Evolutionary conservation across 2,113 vertebrate species (phyloP), one percentile per base, ranked within the genome.

Genomic region (Thymallus thymallus): DNA sequence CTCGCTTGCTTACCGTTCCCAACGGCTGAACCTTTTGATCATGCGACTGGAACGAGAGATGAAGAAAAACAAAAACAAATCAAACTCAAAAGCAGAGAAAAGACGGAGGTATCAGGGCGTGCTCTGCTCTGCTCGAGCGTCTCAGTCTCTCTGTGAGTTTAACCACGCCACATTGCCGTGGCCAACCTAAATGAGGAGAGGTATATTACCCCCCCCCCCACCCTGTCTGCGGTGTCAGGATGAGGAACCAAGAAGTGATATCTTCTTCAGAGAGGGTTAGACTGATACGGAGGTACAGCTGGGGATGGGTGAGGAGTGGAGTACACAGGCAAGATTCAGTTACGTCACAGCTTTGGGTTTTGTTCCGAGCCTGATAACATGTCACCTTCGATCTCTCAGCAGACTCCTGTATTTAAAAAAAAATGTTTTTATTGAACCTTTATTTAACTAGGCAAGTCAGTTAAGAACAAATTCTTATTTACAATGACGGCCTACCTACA

Each of bases 21-120:
- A 55, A 73, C 48, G 35, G 78, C 76, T 88, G 82, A 85, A 88
- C 80, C 87, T 90, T 85, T 88, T 51, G 0, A 83, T 79, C 85
- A 84, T 87, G 86, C 90, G 90, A 91, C 85, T 86, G 82, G 78
- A 79, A 81, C 78, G 72, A 81, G 35, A 60, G 69, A 79, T 73
- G 30, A 80, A 82, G 71, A 72, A 84, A 77, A 75, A 82, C 65
- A 84, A 86, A 88, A 91, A 88, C 88, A 89, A 90, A 90, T 90
- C 82, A 82, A 82, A 71, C 81, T 89, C 86, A 89, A 86, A 83
- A 30, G 1, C 23, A 61, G 77, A 73, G 12, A 29, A 62, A 13
- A 32, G 20, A 14, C 18, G 23, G 61, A 23, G 10, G 3, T 22
- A 56, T 29, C 30, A 30, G 45, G 41, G 35, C 16, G 1, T 61